Percentiles rank a stretch among this genome's conserved stretches.
These are phyloP conservation scores for Tetragonula carbonaria DNA, from an alignment of 2,888 invertebrate genomes.

Conservation along the genomic window DNA sequence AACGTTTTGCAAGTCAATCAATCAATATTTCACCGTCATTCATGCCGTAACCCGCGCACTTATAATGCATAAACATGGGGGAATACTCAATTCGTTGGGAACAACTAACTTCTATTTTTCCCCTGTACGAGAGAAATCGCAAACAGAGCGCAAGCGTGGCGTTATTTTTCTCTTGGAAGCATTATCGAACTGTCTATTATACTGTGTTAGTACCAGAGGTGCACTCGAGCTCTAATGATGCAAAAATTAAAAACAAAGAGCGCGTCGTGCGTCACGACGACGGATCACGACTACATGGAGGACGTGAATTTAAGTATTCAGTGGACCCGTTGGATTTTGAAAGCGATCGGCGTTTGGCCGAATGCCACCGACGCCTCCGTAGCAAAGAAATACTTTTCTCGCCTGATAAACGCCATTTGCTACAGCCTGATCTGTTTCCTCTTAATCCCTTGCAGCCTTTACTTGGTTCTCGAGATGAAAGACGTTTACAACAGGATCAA, in stretches of 20 bases:
- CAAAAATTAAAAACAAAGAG: not conserved
- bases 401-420: constrained; percentile 49
- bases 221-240: constrained; percentile 22
- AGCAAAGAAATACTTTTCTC: constrained; percentile 33
- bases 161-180: no score
- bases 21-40: not conserved
- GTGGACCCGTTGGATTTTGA: constrained; percentile 74
- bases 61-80: not conserved
- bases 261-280: not conserved
- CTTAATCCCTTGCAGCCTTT: constrained; percentile 65
- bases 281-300: not conserved
- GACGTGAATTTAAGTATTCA: constrained; percentile 66
- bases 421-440: constrained; percentile 68
- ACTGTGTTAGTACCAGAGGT: not conserved
- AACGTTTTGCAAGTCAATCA: not conserved
- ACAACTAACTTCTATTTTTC: not conserved
- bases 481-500: constrained; percentile 60
- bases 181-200: not conserved
- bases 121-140: not conserved
- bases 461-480: constrained; percentile 64
- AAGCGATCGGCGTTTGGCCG: constrained; percentile 75
- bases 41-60: not conserved
- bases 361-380: not conserved
- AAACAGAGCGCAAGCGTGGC: constrained; percentile 35
- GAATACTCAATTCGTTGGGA: not conserved